Conservation (phyloP, 2,797 vertebrate species). For the Columba guinea region DNA sequence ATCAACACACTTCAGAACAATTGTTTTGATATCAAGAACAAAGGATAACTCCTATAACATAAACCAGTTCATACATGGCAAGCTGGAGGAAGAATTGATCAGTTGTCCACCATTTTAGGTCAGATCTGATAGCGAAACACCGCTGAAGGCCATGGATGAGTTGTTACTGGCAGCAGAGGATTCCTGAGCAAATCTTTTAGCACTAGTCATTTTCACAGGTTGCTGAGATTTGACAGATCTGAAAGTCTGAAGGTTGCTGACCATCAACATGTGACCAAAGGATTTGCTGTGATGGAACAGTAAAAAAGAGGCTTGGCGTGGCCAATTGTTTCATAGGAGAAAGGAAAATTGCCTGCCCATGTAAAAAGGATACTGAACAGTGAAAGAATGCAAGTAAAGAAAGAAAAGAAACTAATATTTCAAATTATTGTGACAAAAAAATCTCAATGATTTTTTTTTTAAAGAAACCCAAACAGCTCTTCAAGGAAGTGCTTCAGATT, state of each 20-base stretch:
- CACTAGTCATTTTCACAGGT: neutral
- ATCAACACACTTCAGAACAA: neutral
- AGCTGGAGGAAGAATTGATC: neutral
- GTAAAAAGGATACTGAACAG: neutral
- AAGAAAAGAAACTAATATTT: neutral
- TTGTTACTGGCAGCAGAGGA: neutral
- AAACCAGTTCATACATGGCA: neutral
- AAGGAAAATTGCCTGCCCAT: neutral
- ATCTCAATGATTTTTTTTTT: neutral
- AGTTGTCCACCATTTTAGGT: neutral
- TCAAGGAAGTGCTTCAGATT: neutral
- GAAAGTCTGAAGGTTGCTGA: neutral
- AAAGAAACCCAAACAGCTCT: neutral
- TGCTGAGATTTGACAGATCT: neutral
- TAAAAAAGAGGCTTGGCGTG: neutral
- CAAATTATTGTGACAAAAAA: neutral
- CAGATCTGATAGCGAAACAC: neutral
- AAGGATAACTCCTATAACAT: neutral
- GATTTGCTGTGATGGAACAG: neutral
- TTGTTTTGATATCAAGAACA: neutral
- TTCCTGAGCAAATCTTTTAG: neutral
- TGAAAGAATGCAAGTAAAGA: neutral
- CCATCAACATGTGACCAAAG: neutral
- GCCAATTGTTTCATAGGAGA: neutral
- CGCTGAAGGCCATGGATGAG: neutral